These are phyloP conservation scores for Labeo rohita DNA, from an alignment of 2,113 vertebrate genomes.

Conservation along the genomic window DNA sequence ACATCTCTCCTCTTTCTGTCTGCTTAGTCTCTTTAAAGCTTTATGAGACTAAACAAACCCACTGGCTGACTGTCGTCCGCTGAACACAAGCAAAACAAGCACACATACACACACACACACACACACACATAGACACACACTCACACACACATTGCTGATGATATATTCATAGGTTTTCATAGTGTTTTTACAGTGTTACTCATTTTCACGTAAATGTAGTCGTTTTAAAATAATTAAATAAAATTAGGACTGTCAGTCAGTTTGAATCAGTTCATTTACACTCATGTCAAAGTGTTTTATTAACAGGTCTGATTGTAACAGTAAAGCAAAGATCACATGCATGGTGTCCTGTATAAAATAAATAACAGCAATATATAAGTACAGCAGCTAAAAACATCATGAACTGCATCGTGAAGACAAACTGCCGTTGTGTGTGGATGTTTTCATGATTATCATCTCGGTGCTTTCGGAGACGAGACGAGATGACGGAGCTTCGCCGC, in stretches of 20 bases:
- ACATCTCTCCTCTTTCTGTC: background rate
- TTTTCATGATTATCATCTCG: background rate
- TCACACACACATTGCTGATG: background rate
- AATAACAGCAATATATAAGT: no score
- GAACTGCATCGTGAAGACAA: background rate
- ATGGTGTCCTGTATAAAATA: background rate
- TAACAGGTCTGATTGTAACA: background rate
- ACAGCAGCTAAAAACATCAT: background rate
- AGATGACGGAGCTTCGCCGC: background rate
- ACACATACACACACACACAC: no score
- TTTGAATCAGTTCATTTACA: no score
- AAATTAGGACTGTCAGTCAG: background rate
- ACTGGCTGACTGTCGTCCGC: background rate
- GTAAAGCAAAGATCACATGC: background rate
- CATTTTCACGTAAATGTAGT: no score
- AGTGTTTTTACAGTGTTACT: no score
- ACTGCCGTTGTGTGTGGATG: background rate
- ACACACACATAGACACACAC: background rate
- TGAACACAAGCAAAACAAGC: background rate
- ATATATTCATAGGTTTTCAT: background rate
- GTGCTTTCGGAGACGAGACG: background rate
- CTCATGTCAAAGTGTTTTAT: background rate
- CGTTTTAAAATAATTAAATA: no score
- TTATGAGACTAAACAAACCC: slow-evolving; percentile 5
- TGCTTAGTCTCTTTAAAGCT: background rate